Evolutionary conservation across 2,113 vertebrate genomes (phyloP).

Genomic region (Coptodon bakossiorum): DNA sequence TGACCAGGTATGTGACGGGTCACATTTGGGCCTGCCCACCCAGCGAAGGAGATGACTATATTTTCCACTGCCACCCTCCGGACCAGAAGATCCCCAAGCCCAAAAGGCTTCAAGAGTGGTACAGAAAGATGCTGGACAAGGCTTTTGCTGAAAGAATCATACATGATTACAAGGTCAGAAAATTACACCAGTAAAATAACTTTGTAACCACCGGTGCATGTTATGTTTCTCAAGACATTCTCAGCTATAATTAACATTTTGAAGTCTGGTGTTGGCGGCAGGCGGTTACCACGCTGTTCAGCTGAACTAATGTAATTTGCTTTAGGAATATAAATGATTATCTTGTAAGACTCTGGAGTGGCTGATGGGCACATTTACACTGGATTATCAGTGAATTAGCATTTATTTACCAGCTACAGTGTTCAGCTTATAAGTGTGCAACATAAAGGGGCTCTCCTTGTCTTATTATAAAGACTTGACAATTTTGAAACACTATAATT

Average conservation of each 20-base stretch:
- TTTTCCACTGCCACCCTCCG: constrained; percentile 95
- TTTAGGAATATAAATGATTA: background rate
- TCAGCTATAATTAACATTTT: background rate
- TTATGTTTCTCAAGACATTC: background rate
- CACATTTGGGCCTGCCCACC: constrained; percentile 99
- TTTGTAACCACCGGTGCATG: background rate
- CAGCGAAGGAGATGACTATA: constrained; percentile 98
- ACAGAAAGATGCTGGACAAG: constrained; percentile 99
- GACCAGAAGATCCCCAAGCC: constrained; percentile 99
- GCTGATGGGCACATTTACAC: background rate
- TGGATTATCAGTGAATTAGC: background rate
- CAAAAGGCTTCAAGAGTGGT: constrained; percentile 97
- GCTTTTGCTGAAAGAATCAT: constrained; percentile 95
- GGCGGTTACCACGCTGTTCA: background rate
- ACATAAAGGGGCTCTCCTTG: background rate
- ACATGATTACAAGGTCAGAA: constrained; percentile 91
- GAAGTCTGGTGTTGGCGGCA: background rate
- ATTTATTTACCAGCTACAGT: background rate
- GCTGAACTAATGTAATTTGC: background rate
- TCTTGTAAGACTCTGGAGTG: background rate
- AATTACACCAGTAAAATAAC: background rate
- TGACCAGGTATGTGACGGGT: constrained; percentile 86
- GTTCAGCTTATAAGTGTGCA: background rate
- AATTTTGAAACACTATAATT: background rate
- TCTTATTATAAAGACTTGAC: background rate